Evolutionary conservation across 2,797 vertebrate genomes (phyloP).

Genomic region (Karalla daura): DNA sequence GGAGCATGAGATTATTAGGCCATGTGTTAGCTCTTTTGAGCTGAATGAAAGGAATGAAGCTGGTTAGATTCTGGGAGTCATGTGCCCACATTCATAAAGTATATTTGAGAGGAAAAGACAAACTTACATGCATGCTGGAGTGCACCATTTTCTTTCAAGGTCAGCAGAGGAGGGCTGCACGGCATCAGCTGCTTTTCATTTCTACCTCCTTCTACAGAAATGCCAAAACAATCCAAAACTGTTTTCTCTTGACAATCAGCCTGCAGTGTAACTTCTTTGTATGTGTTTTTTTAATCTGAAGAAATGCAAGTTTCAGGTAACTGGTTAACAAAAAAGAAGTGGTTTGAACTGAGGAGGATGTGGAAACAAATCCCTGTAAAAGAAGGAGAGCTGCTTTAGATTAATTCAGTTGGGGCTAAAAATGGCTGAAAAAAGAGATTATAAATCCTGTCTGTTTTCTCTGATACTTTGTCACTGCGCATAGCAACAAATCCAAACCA

Average conservation of each 20-base stretch:
- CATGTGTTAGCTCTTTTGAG: slow-evolving; percentile 13
- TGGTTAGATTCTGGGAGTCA: slow-evolving; percentile 6
- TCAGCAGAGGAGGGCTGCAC: slow-evolving; percentile 7
- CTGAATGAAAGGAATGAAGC: slow-evolving; percentile 22
- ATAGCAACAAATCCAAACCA: slow-evolving; percentile 33
- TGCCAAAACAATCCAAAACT: not conserved
- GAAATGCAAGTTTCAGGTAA: not conserved
- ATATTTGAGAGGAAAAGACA: slow-evolving; percentile 4
- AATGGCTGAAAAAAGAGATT: not conserved
- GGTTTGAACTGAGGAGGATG: not conserved
- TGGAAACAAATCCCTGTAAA: not conserved
- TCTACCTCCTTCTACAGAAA: slow-evolving; percentile 1
- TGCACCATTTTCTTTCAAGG: slow-evolving; percentile 13
- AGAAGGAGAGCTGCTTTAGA: not conserved
- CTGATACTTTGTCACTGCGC: slow-evolving; percentile 14
- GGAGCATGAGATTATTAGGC: not conserved
- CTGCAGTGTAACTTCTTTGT: not conserved
- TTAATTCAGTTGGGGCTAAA: not conserved
- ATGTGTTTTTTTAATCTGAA: not conserved
- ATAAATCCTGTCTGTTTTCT: slow-evolving; percentile 20
- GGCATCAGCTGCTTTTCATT: slow-evolving; percentile 8
- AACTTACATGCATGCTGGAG: not conserved
- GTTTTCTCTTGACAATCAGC: not conserved
- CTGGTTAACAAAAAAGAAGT: not conserved
- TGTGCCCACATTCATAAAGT: slow-evolving; percentile 24